Percentiles rank a stretch among this genome's conserved stretches.
These are phyloP conservation scores for Gambusia holbrooki DNA, from an alignment of 2,113 vertebrate genomes.

Conservation along the genomic window DNA sequence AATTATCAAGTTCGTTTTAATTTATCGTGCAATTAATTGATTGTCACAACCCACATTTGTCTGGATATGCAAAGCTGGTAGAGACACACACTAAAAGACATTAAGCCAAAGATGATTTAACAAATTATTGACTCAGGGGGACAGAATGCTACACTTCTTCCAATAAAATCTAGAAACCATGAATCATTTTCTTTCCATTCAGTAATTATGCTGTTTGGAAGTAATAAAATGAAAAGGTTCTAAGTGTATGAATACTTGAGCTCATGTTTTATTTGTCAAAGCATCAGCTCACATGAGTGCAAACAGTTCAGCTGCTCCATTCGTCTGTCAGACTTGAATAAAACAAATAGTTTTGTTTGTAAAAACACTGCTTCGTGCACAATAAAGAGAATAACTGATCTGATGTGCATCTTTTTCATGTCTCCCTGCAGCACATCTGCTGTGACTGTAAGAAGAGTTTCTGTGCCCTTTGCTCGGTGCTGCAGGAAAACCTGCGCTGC, in stretches of 20 bases:
- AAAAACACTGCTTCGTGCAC: conserved; percentile 2
- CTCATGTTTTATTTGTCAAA: background rate
- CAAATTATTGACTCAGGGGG: background rate
- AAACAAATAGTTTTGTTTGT: background rate
- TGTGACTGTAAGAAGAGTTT: conserved; percentile 97
- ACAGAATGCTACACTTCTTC: background rate
- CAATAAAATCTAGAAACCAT: too few species aligned
- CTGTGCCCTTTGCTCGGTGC: conserved; percentile 91
- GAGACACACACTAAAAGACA: background rate
- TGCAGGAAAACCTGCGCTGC: conserved; percentile 89
- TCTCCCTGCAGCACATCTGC: conserved; percentile 86
- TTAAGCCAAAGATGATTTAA: background rate
- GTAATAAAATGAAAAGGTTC: background rate
- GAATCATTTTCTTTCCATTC: too few species aligned
- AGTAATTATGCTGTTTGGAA: too few species aligned
- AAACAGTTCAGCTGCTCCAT: background rate
- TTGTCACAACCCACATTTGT: too few species aligned
- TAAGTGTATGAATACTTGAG: background rate
- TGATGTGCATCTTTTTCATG: background rate
- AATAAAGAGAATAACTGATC: conserved; percentile 29
- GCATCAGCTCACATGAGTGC: background rate
- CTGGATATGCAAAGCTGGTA: background rate
- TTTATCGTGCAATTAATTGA: too few species aligned
- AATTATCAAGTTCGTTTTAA: too few species aligned
- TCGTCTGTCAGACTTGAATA: background rate